These are phyloP conservation scores for Chaenocephalus aceratus DNA, from an alignment of 2,113 vertebrate species.

Conservation along the genomic window DNA sequence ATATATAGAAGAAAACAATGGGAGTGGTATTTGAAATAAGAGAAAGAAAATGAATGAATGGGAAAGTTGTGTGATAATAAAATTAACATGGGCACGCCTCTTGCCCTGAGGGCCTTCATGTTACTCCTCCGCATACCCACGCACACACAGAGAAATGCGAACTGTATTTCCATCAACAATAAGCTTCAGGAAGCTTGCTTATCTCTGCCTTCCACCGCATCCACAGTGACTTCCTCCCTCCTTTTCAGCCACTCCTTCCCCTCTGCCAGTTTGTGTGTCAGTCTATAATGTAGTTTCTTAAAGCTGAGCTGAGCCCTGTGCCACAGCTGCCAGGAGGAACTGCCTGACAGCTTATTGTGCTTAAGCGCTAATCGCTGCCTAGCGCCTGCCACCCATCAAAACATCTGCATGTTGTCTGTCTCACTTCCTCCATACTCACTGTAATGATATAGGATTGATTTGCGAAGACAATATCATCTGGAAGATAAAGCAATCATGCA, in stretches of 20 bases:
- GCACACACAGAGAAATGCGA: conserved; percentile 1
- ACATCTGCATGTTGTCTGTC: conserved; percentile 43
- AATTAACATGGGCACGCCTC: neutral
- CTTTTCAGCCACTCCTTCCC: conserved; percentile 20
- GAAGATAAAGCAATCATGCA: neutral
- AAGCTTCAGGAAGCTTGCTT: conserved; percentile 70
- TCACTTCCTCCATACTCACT: neutral
- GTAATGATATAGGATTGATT: neutral
- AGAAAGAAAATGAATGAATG: neutral
- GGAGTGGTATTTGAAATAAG: neutral
- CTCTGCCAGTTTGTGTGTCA: conserved; percentile 28
- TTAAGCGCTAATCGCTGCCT: conserved; percentile 26
- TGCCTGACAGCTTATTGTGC: conserved; percentile 51
- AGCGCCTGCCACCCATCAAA: conserved; percentile 37
- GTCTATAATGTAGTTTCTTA: conserved; percentile 37
- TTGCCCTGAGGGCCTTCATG: neutral
- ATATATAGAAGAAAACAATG: neutral
- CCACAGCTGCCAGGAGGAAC: conserved; percentile 44
- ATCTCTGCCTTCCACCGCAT: conserved; percentile 59
- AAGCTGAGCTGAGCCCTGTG: conserved; percentile 30
- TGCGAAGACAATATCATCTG: neutral
- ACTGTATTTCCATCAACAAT: conserved; percentile 49
- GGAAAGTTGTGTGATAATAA: neutral
- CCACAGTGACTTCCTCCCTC: conserved; percentile 59
- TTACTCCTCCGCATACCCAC: conserved; percentile 4